A percentile compares a stretch with the other conserved stretches of the same genome.
phyloP scores from a whole-genome alignment of 2,113 vertebrate genomes.

The Microcebus tavaratra region DNA sequence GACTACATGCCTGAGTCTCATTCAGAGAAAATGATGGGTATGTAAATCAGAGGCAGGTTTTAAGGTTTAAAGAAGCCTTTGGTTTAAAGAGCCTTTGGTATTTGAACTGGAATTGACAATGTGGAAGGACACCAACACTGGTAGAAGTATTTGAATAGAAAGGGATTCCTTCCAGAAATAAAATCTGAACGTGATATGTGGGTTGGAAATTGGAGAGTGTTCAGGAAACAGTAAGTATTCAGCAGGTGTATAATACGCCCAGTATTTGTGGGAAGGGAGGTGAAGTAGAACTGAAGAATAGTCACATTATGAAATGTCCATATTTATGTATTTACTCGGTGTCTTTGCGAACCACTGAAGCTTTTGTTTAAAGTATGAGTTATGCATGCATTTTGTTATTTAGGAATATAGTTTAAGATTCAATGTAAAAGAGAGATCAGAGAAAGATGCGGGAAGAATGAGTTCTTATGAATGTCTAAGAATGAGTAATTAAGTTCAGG shows the following conservation, averaged over 20 bases:
- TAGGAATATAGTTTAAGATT: neutral
- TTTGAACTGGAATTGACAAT: neutral
- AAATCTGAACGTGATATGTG: neutral
- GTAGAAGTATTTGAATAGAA: neutral
- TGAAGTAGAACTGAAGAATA: neutral
- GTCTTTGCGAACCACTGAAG: neutral
- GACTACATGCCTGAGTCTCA: neutral
- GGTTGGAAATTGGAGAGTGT: neutral
- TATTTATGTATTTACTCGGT: neutral
- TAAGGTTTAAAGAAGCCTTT: neutral
- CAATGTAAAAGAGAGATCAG: neutral
- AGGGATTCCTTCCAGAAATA: neutral
- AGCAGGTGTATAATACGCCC: neutral
- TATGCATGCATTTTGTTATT: neutral
- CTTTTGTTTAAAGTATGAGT: neutral
- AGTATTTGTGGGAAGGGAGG: neutral
- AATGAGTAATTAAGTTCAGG: neutral
- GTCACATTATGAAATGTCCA: neutral
- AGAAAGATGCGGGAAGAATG: neutral
- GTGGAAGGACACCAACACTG: neutral
- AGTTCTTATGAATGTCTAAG: neutral
- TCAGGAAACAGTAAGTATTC: neutral
- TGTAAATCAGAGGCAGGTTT: neutral
- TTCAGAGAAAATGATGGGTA: neutral
- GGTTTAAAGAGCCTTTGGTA: neutral